These are phyloP conservation scores for Glyptemys insculpta DNA, from an alignment of 2,797 vertebrate genomes.

Conservation along the genomic window DNA sequence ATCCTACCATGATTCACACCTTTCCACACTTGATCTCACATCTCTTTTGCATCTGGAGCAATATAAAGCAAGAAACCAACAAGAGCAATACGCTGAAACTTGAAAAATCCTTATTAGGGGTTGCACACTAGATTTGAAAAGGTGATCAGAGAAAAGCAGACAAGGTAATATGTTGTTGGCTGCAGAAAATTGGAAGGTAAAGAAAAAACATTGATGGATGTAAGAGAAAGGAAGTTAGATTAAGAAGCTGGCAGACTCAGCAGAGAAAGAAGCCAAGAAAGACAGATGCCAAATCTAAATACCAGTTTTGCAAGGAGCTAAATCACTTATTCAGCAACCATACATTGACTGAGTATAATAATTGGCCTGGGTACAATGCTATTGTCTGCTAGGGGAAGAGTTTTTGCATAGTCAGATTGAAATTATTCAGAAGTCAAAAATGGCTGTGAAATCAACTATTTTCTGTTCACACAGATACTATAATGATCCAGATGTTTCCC, in stretches of 20 bases:
- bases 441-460: constrained; percentile 60
- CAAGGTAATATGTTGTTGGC: neutral
- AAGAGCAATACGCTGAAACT: neutral
- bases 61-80: neutral
- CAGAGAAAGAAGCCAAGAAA: constrained; percentile 56
- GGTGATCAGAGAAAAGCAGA: neutral
- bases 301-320: constrained; percentile 37
- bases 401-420: constrained; percentile 62
- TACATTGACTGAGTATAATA: constrained; percentile 56
- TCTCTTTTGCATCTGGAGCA: neutral
- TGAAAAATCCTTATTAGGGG: neutral
- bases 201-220: neutral
- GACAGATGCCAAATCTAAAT: constrained; percentile 66
- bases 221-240: constrained; percentile 26
- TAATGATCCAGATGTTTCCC: constrained; percentile 65
- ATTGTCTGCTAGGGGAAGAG: constrained; percentile 48
- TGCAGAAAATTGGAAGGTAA: constrained; percentile 19
- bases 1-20: neutral
- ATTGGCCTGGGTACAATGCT: constrained; percentile 37
- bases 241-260: constrained; percentile 56
- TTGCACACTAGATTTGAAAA: neutral
- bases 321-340: constrained; percentile 65
- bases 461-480: constrained; percentile 35
- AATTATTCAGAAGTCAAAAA: constrained; percentile 71
- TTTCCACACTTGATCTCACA: neutral